Conservation (phyloP, 35 echinoderm and acorn worm species). For the Amphiura filiformis region DNA sequence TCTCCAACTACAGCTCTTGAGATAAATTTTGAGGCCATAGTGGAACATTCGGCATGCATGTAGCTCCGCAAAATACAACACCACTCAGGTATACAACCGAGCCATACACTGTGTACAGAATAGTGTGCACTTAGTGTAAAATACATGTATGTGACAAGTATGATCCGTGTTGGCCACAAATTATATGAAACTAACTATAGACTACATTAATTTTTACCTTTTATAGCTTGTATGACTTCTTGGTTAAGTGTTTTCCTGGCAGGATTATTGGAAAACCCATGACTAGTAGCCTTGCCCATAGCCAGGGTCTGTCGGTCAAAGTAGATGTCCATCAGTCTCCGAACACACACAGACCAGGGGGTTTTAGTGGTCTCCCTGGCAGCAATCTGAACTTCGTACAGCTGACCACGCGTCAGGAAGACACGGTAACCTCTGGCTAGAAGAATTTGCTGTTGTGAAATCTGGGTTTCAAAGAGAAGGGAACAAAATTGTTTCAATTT, state of each 20-base stretch:
- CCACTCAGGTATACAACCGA: too few relatives aligned
- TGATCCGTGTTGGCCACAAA: too few relatives aligned
- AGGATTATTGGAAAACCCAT: slow-evolving; percentile 19
- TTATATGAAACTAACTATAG: too few relatives aligned
- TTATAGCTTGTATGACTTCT: slow-evolving; percentile 31
- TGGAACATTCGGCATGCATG: too few relatives aligned
- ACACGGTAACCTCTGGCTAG: slow-evolving; percentile 43
- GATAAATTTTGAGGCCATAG: too few relatives aligned
- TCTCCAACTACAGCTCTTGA: too few relatives aligned
- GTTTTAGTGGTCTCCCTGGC: slow-evolving; percentile 18
- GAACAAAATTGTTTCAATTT: too few relatives aligned
- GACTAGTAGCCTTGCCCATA: slow-evolving; percentile 40
- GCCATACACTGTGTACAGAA: too few relatives aligned
- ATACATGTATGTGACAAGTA: too few relatives aligned
- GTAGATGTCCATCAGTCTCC: slow-evolving; percentile 31
- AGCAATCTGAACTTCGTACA: slow-evolving; percentile 30
- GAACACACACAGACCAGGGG: slow-evolving; percentile 34
- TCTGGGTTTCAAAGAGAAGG: too few relatives aligned
- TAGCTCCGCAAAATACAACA: too few relatives aligned
- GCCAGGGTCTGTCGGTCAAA: slow-evolving; percentile 51
- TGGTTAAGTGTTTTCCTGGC: slow-evolving; percentile 29
- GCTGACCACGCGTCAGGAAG: slow-evolving; percentile 13
- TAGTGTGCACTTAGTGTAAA: too few relatives aligned
- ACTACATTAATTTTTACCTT: slow-evolving; percentile 36
- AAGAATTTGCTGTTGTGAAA: slow-evolving; percentile 12